Conservation (phyloP, 2,797 vertebrate genomes). For the Cynopterus sphinx region DNA sequence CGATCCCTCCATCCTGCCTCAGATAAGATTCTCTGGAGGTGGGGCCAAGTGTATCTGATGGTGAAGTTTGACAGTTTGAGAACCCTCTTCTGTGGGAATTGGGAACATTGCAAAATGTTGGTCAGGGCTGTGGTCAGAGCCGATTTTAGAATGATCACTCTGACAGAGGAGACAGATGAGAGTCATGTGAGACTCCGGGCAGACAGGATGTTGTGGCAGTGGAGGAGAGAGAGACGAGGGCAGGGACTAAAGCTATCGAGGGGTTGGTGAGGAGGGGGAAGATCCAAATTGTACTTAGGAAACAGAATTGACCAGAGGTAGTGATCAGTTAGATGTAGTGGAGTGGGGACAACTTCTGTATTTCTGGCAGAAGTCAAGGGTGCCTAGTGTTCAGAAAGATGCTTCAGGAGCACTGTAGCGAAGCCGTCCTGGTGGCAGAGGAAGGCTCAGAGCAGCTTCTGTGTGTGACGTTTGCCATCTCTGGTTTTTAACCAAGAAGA, state of each 20-base stretch:
- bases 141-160: background rate
- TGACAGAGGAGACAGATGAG: background rate
- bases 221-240: background rate
- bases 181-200: background rate
- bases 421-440: background rate
- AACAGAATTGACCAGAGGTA: background rate
- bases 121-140: background rate
- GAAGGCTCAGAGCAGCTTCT: rapidly evolving
- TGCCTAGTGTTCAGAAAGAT: background rate
- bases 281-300: background rate
- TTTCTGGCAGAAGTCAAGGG: background rate
- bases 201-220: background rate
- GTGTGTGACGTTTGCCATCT: background rate
- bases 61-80: background rate
- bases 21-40: background rate
- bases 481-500: background rate
- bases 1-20: rapidly evolving
- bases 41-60: background rate
- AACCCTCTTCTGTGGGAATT: background rate
- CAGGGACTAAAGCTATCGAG: background rate
- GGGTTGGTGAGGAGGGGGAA: background rate
- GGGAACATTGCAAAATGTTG: background rate
- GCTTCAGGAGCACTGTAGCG: background rate
- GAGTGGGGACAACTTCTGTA: background rate
- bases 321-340: background rate